Evolutionary conservation across 2,797 vertebrate genomes (phyloP).

Genomic region (Anguilla marmorata): DNA sequence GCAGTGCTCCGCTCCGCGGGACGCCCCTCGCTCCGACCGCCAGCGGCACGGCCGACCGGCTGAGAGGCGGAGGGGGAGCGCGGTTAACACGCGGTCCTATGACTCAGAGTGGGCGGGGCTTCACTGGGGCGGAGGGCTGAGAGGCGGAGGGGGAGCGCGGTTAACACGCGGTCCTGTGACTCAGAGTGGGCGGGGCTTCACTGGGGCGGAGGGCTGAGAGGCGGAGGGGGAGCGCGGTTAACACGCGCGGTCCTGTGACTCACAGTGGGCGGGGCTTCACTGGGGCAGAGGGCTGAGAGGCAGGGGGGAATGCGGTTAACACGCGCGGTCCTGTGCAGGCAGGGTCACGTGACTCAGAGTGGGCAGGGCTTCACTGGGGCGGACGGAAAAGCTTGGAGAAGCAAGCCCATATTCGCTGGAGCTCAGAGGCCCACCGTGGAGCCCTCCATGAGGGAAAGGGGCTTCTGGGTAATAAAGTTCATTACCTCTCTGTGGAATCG

Average conservation of each 20-base stretch:
- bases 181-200: too few relatives aligned
- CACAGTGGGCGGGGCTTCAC: too few relatives aligned
- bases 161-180: too few relatives aligned
- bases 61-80: not conserved
- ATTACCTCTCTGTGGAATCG: conserved; percentile 21
- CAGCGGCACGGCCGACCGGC: not conserved
- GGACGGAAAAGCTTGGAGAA: not conserved
- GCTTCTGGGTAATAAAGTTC: conserved; percentile 15
- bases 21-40: not conserved
- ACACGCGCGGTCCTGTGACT: too few relatives aligned
- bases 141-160: not conserved
- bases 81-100: too few relatives aligned
- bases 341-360: not conserved
- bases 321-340: not conserved
- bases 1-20: not conserved
- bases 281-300: too few relatives aligned
- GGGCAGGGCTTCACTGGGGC: not conserved
- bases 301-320: not conserved
- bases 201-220: too few relatives aligned
- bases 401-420: not conserved
- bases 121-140: too few relatives aligned
- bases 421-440: not conserved
- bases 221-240: not conserved
- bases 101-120: not conserved
- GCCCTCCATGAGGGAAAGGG: not conserved